Evolutionary conservation across 2,797 vertebrate genomes (phyloP), one percentile per base, ranked within the genome.

Genomic region (Channa striata): DNA sequence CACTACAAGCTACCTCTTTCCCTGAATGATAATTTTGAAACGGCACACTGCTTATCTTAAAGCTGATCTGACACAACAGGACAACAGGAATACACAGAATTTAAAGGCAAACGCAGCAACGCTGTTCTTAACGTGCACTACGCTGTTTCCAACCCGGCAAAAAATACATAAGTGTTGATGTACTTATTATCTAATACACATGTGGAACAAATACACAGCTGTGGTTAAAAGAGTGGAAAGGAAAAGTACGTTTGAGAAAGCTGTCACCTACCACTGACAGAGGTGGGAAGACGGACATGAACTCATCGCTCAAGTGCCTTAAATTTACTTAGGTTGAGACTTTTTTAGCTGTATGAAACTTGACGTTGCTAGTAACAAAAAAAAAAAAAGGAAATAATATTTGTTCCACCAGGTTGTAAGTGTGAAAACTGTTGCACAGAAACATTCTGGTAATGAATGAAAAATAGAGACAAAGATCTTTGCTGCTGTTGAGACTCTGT

Each of bases 21-120:
- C 91, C 91, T 95, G 94, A 94, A 95, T 94, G 92, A 94, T 93
- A 94, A 95, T 95, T 97, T 95, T 94, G 91, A 95, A 96, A 96
- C 95, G 93, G 95, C 94, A 94, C 92, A 89, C 91, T 82, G 93
- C 87, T 92, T 93, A 92, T 94, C 90, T 93, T 92, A 88, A 91
- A 86, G 84, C 87, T 90, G 84, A 92, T 91, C 82, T 87, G 84
- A 90, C 80, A 83, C 81, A 85, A 82, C 77, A 77, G 76, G 73
- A 87, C 69, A 85, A 85, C 81, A 83, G 57, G 54, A 74, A 87
- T 68, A 84, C 66, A 53, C 37, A 12, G 71, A 85, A 79, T 81
- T 78, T 88, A 74, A 63, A 83, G 64, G 67, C 50, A 42, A 66
- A 56, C 39, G 47, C 30, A 61, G 78, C 25, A 71, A 30, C 33